These are phyloP conservation scores for Stenopsyche tienmushanensis DNA, from an alignment of 1,140 invertebrate species.

Conservation along the genomic window DNA sequence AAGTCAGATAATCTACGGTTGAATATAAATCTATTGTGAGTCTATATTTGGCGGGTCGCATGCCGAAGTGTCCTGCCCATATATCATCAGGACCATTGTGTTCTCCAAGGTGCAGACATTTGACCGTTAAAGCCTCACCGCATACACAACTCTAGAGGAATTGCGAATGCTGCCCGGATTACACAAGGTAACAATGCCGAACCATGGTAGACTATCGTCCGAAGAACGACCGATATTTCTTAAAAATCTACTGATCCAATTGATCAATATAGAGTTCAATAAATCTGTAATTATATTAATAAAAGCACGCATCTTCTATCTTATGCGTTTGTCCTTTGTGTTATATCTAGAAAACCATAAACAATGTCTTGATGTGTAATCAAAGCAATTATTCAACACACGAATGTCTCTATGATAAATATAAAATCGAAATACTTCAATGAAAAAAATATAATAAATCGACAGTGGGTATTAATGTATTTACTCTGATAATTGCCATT, in stretches of 20 bases:
- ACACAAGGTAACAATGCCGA: background rate
- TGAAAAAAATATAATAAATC: no score
- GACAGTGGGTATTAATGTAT: no score
- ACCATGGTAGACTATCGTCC: background rate
- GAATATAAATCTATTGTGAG: no score
- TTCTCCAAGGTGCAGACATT: constrained; percentile 8
- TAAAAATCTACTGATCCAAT: background rate
- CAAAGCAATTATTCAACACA: no score
- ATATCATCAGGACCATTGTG: constrained; percentile 26
- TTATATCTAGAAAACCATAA: no score
- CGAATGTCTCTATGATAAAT: no score
- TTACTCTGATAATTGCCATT: no score
- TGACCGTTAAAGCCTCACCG: background rate
- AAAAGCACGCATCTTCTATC: background rate
- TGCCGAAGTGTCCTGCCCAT: constrained; percentile 15
- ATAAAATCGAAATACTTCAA: no score
- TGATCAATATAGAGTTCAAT: no score
- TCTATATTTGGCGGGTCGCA: constrained; percentile 6
- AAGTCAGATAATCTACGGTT: no score
- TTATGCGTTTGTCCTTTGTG: no score
- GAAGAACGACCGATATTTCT: background rate
- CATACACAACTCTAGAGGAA: background rate
- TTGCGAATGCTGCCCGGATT: background rate
- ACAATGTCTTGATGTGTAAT: no score
- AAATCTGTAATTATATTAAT: background rate